Evolutionary conservation across 2,113 vertebrate genomes (phyloP).

Genomic region (Caretta caretta): DNA sequence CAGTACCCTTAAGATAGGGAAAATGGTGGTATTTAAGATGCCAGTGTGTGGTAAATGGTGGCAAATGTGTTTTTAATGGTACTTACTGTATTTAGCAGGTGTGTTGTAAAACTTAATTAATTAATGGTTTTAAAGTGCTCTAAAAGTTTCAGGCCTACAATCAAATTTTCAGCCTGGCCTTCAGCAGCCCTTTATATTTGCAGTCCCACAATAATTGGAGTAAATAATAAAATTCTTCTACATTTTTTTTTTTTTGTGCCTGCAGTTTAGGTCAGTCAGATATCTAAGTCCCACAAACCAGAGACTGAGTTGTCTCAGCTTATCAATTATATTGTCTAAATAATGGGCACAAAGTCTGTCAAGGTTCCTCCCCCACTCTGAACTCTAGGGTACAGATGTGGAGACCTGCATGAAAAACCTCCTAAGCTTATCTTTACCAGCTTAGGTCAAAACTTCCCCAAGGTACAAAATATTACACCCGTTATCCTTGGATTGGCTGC

Average conservation of each 20-base stretch:
- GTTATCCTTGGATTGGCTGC: too few species aligned
- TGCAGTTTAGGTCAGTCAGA: not conserved
- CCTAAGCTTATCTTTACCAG: too few species aligned
- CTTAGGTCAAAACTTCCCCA: too few species aligned
- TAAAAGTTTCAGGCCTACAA: not conserved
- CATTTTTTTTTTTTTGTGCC: not conserved
- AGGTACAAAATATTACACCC: too few species aligned
- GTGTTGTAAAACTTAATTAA: rapidly evolving
- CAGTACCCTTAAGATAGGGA: not conserved
- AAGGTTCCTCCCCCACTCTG: too few species aligned
- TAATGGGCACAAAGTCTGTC: not conserved
- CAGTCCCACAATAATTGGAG: not conserved
- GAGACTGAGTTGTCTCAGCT: not conserved
- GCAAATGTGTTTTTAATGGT: not conserved
- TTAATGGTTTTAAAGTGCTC: not conserved
- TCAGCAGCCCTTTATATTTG: not conserved
- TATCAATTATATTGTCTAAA: not conserved
- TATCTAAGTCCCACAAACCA: not conserved
- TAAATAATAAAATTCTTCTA: not conserved
- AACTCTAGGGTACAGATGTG: too few species aligned
- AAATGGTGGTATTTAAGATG: not conserved
- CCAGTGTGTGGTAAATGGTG: not conserved
- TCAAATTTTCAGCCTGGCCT: not conserved
- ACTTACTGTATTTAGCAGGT: not conserved
- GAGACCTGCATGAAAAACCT: too few species aligned